Conservation (phyloP, 2,797 vertebrate genomes). For the Antrozous pallidus region DNA sequence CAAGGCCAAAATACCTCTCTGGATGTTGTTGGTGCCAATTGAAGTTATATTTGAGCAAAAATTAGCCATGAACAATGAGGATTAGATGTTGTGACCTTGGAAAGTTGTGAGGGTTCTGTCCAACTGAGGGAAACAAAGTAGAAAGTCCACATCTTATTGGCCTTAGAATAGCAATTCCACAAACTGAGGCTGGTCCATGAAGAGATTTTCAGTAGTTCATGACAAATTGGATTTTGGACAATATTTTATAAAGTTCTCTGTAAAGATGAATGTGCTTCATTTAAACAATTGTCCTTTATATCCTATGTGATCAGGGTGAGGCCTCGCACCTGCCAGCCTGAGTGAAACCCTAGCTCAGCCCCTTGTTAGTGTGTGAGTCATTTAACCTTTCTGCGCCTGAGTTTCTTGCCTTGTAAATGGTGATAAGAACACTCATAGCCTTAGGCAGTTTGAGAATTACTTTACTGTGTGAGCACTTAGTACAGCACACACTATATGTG, state of each 20-base stretch:
- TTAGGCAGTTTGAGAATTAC: neutral
- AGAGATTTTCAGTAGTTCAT: neutral
- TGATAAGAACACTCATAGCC: neutral
- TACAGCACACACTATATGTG: neutral
- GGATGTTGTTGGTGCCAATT: neutral
- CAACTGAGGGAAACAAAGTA: neutral
- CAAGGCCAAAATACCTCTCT: neutral
- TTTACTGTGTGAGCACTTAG: neutral
- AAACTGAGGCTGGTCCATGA: neutral
- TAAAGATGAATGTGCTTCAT: neutral
- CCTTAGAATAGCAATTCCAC: neutral
- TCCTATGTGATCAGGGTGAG: neutral
- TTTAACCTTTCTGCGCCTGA: neutral
- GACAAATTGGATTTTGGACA: neutral
- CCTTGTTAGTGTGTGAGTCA: neutral
- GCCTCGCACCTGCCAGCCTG: neutral
- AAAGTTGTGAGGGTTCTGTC: neutral
- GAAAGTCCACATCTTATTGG: neutral
- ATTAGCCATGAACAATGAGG: neutral
- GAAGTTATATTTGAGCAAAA: neutral
- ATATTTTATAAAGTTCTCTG: neutral
- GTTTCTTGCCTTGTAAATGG: neutral
- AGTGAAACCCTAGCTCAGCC: neutral
- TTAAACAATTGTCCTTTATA: neutral
- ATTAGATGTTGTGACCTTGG: neutral